Conservation (phyloP, 2,888 invertebrate genomes). For the Anoncus sp. region DNA sequence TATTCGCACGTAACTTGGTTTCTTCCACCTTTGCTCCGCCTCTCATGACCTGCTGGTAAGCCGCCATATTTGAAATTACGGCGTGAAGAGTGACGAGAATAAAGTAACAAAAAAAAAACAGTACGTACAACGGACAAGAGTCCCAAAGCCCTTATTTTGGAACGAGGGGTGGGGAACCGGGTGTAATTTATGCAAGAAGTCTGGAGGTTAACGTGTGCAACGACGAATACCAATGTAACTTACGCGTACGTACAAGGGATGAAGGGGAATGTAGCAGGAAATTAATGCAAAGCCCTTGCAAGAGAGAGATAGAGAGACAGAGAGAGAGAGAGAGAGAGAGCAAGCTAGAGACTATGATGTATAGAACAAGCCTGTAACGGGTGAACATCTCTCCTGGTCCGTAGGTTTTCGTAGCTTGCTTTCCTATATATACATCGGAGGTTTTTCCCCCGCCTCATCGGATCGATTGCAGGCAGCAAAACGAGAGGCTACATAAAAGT, state of each 20-base stretch:
- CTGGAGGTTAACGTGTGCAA: conserved; percentile 50
- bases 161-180: conserved; percentile 44
- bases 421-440: conserved; percentile 32
- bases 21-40: conserved; percentile 46
- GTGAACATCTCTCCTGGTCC: conserved; percentile 26
- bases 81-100: conserved; percentile 39
- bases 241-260: conserved; percentile 12
- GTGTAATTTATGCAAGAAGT: conserved; percentile 75
- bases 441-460: no score
- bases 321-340: conserved; percentile 23
- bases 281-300: conserved; percentile 57
- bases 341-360: conserved; percentile 6
- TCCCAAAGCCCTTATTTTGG: conserved; percentile 56
- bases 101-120: no score
- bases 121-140: conserved; percentile 36
- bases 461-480: conserved; percentile 61
- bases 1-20: no score
- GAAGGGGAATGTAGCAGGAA: conserved; percentile 41
- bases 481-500: conserved; percentile 23
- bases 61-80: conserved; percentile 42
- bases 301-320: conserved; percentile 18
- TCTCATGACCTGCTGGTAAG: not conserved
- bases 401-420: conserved; percentile 27
- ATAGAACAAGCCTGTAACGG: conserved; percentile 40
- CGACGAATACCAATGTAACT: conserved; percentile 36